phyloP scores from a whole-genome alignment of 2,797 vertebrate genomes.

The Manis crassicaudata region DNA sequence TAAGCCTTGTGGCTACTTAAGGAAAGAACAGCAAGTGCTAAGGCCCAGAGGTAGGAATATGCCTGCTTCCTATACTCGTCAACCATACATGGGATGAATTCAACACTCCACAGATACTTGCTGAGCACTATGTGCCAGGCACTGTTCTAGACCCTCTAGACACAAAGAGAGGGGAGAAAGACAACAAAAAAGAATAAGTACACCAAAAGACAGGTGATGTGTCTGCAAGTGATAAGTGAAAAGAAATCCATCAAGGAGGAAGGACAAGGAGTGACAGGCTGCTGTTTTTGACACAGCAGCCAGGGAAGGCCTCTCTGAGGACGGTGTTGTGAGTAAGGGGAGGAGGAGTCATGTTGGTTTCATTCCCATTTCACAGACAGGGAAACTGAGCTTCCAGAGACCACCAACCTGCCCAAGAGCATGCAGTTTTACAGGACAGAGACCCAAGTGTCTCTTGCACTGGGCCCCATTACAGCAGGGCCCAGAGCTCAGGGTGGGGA shows the following conservation, averaged over 20 bases:
- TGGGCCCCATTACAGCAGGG: background rate
- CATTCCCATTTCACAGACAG: background rate
- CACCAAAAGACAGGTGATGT: too few species aligned
- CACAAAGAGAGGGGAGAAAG: background rate
- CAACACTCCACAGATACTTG: too few species aligned
- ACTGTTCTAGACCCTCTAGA: background rate
- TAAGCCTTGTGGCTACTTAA: background rate
- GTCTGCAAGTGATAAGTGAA: background rate
- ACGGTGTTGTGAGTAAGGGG: too few species aligned
- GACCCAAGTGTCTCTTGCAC: background rate
- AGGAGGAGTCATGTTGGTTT: background rate
- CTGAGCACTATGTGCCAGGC: too few species aligned
- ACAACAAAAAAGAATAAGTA: background rate
- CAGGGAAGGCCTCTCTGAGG: background rate
- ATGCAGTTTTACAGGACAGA: too few species aligned
- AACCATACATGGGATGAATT: background rate
- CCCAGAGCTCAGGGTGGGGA: background rate
- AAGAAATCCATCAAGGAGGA: too few species aligned
- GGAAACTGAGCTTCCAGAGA: background rate
- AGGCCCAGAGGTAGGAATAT: background rate
- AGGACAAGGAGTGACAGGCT: background rate
- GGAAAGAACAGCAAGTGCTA: background rate
- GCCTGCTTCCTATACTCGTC: background rate
- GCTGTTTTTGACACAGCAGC: background rate
- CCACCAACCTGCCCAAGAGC: too few species aligned